Conservation (phyloP, 2,888 invertebrate species). For the Andricus curvator region DNA sequence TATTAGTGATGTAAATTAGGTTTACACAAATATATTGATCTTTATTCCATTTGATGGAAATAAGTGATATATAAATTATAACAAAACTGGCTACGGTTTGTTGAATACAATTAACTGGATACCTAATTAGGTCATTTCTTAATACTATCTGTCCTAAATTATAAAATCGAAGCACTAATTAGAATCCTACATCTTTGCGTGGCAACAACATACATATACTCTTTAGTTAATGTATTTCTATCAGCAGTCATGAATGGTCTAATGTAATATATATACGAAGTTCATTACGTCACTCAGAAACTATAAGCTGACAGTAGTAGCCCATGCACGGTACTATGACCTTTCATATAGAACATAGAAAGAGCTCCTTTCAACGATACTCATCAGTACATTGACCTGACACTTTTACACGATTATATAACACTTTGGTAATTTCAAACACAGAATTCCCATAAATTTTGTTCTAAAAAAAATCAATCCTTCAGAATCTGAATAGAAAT, state of each 20-base stretch:
- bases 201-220: neutral
- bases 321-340: neutral
- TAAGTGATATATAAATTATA: too few species aligned
- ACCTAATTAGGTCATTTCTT: neutral
- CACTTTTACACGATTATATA: neutral
- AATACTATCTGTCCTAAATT: neutral
- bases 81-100: neutral
- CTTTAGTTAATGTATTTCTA: neutral
- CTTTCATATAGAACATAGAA: neutral
- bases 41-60: too few species aligned
- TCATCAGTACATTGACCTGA: neutral
- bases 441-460: neutral
- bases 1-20: neutral
- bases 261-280: conserved; percentile 6
- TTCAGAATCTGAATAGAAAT: neutral
- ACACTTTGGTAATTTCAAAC: neutral
- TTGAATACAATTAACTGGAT: neutral
- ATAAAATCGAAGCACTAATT: neutral
- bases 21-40: neutral
- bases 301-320: conserved; percentile 3
- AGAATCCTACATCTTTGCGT: neutral
- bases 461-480: neutral
- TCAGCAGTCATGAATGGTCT: neutral
- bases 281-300: conserved; percentile 1
- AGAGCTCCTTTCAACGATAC: neutral